phyloP scores from a whole-genome alignment of 1,140 invertebrate species.

The Ptiloglossa arizonensis region DNA sequence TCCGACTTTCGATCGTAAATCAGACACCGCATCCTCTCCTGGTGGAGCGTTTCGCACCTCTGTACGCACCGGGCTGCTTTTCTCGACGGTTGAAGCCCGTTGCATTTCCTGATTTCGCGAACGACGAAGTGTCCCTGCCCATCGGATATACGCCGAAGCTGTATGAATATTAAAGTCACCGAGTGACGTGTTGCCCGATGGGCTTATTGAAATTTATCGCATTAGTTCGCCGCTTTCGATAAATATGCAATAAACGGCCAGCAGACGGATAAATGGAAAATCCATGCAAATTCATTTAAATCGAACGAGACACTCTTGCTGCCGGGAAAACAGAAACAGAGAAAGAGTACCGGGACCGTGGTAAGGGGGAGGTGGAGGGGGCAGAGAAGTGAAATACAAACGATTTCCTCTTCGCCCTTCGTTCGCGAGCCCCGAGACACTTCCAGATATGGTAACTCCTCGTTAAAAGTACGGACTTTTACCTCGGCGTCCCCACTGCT shows the following conservation, averaged over 20 bases:
- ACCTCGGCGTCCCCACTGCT: too few relatives aligned
- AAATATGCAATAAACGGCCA: conserved; percentile 73
- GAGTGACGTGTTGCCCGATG: conserved; percentile 47
- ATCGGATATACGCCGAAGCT: conserved; percentile 4
- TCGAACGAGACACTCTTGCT: conserved; percentile 23
- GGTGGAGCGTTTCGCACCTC: not conserved
- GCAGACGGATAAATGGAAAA: conserved; percentile 68
- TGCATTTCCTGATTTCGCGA: conserved; percentile 24
- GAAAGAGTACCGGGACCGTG: conserved; percentile 1
- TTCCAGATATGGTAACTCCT: too few relatives aligned
- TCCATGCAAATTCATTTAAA: conserved; percentile 69
- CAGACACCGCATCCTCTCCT: not conserved
- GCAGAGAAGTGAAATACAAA: not conserved
- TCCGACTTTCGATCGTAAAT: conserved; percentile 23
- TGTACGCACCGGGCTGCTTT: too few relatives aligned
- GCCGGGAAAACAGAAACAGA: conserved; percentile 10
- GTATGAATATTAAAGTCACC: conserved; percentile 68
- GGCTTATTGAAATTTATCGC: conserved; percentile 70
- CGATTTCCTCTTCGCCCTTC: not conserved
- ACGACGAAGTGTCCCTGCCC: not conserved
- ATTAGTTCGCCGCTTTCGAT: conserved; percentile 63
- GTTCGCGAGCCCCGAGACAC: not conserved
- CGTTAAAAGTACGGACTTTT: too few relatives aligned
- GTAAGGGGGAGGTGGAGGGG: too few relatives aligned
- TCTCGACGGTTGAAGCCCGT: not conserved